phyloP scores from a whole-genome alignment of 1,140 invertebrate species.

The Drosophila funebris region DNA sequence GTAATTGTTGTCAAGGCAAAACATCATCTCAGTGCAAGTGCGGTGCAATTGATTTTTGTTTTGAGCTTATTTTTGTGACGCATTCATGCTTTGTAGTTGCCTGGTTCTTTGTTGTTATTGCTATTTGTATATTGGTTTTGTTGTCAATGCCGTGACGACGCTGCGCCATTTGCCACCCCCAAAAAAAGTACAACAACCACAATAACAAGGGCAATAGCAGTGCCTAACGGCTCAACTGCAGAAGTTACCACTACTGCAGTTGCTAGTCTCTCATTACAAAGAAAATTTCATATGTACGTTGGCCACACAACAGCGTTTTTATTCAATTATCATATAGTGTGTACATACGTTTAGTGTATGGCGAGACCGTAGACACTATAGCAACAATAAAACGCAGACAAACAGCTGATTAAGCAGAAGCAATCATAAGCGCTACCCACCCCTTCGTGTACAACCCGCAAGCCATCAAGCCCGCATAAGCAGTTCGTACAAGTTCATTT shows the following conservation, averaged over 20 bases:
- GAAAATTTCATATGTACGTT: conserved; percentile 2
- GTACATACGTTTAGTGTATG: neutral
- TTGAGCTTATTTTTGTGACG: conserved; percentile 32
- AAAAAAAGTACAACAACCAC: conserved; percentile 1
- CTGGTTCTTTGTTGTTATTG: conserved; percentile 36
- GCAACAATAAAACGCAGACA: conserved; percentile 34
- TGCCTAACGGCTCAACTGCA: conserved; percentile 5
- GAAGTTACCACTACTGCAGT: conserved; percentile 21
- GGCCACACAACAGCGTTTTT: conserved; percentile 14
- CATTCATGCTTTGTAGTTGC: conserved; percentile 28
- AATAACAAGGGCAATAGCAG: neutral
- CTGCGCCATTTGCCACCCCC: conserved; percentile 40
- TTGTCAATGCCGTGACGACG: conserved; percentile 21
- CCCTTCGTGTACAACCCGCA: neutral
- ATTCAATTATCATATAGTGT: conserved; percentile 30
- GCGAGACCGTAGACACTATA: conserved; percentile 23
- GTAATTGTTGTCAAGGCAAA: conserved; percentile 23
- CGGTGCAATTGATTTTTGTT: conserved; percentile 66
- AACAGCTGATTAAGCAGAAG: conserved; percentile 49
- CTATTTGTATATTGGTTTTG: conserved; percentile 31
- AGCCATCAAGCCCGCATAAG: neutral
- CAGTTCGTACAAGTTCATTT: neutral
- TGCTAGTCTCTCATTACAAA: neutral
- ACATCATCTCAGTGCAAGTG: conserved; percentile 8
- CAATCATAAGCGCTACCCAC: conserved; percentile 3